Conservation (phyloP, 2,888 invertebrate genomes). For the Eudasyphora cyanicolor region DNA sequence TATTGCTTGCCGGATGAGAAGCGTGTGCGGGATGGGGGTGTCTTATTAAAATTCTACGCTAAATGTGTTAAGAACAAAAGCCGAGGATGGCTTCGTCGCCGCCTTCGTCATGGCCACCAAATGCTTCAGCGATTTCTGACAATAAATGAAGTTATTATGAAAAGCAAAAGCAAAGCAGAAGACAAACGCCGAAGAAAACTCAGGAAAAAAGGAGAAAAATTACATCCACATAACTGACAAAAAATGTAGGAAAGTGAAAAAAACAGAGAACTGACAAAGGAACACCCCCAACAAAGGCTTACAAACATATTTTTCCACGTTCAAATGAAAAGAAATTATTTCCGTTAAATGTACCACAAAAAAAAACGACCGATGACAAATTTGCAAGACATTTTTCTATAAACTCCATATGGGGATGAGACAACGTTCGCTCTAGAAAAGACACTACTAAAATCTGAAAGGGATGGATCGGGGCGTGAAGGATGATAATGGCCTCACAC, state of each 20-base stretch:
- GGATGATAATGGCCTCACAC: slow-evolving; percentile 5
- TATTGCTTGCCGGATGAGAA: too few relatives aligned
- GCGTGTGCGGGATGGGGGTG: background rate
- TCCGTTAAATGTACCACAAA: slow-evolving; percentile 63
- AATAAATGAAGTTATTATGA: slow-evolving; percentile 48
- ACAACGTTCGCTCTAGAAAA: background rate
- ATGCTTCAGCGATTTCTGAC: slow-evolving; percentile 47
- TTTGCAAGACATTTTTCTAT: slow-evolving; percentile 43
- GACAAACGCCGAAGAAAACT: background rate
- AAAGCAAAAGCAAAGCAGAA: too few relatives aligned
- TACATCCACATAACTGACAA: slow-evolving; percentile 49
- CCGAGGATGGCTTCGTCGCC: slow-evolving; percentile 3
- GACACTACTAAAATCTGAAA: background rate
- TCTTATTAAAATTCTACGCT: slow-evolving; percentile 60
- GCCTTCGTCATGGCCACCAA: background rate
- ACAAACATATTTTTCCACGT: background rate
- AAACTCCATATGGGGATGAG: background rate
- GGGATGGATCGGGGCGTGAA: background rate
- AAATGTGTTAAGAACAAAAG: slow-evolving; percentile 63
- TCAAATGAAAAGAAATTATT: slow-evolving; percentile 54
- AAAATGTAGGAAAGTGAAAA: slow-evolving; percentile 35
- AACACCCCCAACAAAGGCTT: background rate
- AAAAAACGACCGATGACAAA: slow-evolving; percentile 61
- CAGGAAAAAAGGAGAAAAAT: background rate
- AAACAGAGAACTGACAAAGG: slow-evolving; percentile 8